Conservation (phyloP, 2,797 vertebrate genomes). For the Pseudopleuronectes americanus region DNA sequence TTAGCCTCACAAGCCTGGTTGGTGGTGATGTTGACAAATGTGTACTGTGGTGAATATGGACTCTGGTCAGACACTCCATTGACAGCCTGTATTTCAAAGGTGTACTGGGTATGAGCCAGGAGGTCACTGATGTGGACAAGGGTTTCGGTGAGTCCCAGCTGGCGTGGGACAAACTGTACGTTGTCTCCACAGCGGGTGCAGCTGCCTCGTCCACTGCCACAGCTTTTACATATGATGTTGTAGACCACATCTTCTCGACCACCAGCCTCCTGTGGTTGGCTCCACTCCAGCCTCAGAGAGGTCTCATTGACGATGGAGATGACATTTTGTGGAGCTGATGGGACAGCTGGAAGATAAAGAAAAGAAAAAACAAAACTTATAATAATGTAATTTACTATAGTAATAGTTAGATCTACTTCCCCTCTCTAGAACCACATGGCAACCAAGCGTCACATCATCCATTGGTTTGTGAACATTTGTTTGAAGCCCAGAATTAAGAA, state of each 20-base stretch:
- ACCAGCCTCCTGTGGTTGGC: slow-evolving; percentile 85
- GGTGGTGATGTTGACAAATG: slow-evolving; percentile 96
- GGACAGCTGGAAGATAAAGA: slow-evolving; percentile 84
- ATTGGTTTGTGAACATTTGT: too few relatives aligned
- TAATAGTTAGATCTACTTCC: too few relatives aligned
- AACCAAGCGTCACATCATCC: too few relatives aligned
- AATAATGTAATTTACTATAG: neutral
- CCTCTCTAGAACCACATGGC: too few relatives aligned
- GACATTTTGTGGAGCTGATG: slow-evolving; percentile 89
- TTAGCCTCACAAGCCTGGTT: slow-evolving; percentile 91
- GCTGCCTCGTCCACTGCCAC: slow-evolving; percentile 86
- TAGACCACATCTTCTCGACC: slow-evolving; percentile 94
- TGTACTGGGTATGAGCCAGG: slow-evolving; percentile 95
- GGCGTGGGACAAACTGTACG: slow-evolving; percentile 92
- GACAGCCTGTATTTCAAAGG: slow-evolving; percentile 95
- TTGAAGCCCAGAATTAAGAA: too few relatives aligned
- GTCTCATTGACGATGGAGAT: slow-evolving; percentile 98
- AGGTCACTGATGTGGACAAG: slow-evolving; percentile 92
- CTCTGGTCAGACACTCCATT: slow-evolving; percentile 96
- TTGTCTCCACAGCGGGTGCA: slow-evolving; percentile 96
- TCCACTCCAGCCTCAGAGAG: slow-evolving; percentile 93
- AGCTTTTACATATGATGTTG: slow-evolving; percentile 98
- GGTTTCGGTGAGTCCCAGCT: slow-evolving; percentile 90
- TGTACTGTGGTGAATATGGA: slow-evolving; percentile 90
- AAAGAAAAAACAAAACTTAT: neutral